Evolutionary conservation across 2,113 vertebrate genomes (phyloP), one percentile per base, ranked within the genome.

Genomic region (Microtus ochrogaster): DNA sequence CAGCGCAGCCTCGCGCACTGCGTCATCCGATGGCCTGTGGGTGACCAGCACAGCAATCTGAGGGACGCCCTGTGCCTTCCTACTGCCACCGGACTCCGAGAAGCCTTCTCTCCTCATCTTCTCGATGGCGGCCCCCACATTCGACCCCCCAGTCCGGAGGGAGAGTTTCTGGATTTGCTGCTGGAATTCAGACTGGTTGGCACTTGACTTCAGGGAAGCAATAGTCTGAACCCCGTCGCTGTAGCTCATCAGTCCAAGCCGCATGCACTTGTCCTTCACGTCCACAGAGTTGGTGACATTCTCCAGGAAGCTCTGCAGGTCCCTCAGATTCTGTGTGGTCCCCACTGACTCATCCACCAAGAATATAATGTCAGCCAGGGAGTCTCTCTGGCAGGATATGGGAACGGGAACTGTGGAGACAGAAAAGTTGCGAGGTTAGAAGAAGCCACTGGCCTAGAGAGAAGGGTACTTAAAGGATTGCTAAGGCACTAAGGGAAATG

Each of bases 1-100:
- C 19, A 65, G 2, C 0, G 98, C 97, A 0, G 92, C 95, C 0
- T 94, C 91, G 0, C 41, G 89, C 24, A 98, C 97, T 2, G 30
- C 36, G 0, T 98, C 97, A 2, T 94, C 88, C 0, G 97, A 97
- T 0, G 97, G 85, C 4, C 97, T 96, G 41, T 98, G 92, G 49
- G 98, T 98, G 73, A 98, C 52, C 78, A 98, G 58, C 30, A 98
- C 94, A 0, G 97, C 97, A 1, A 98, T 86, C 81, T 98, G 98
- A 66, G 97, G 97, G 74, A 98, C 96, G 1, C 98, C 98, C 3
- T 98, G 96, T 0, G 55, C 90, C 49, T 70, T 95, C 49, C 98
- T 93, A 78, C 98, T 97, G 41, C 95, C 97, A 3, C 17, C 12
- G 1, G 55, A 33, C 36, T 70, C 73, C 13, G 76, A 94, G 79